Evolutionary conservation across 53 echinoderm and acorn worm species (phyloP).

Genomic region (Zoroaster sp.): DNA sequence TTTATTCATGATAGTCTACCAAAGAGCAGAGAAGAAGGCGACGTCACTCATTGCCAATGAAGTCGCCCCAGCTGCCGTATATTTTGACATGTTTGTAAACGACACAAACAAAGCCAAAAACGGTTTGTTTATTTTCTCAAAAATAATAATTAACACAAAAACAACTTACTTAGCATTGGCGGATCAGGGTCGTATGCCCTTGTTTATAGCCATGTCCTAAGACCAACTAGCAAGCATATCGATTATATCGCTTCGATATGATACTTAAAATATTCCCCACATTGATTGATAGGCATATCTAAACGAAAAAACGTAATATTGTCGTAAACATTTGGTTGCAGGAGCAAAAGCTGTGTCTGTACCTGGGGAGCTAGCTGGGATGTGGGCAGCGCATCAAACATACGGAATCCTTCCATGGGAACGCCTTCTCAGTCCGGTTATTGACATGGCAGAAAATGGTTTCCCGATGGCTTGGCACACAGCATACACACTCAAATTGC

Average conservation of each 20-base stretch:
- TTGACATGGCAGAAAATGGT: slow-evolving; percentile 19
- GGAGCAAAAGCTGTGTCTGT: slow-evolving; percentile 9
- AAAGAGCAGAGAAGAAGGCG: not conserved
- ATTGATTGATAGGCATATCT: too few relatives aligned
- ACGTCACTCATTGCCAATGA: slow-evolving; percentile 51
- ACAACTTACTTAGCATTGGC: too few relatives aligned
- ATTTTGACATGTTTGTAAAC: slow-evolving; percentile 64
- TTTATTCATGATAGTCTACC: slow-evolving; percentile 72
- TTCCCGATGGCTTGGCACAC: slow-evolving; percentile 38
- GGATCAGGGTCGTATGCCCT: too few relatives aligned
- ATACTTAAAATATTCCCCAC: too few relatives aligned
- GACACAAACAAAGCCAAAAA: slow-evolving; percentile 49
- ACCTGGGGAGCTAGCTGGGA: slow-evolving; percentile 29
- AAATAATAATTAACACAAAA: too few relatives aligned
- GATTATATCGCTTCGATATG: too few relatives aligned
- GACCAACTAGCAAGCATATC: too few relatives aligned
- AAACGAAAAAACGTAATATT: too few relatives aligned
- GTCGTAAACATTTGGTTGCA: too few relatives aligned
- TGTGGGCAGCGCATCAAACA: slow-evolving; percentile 46
- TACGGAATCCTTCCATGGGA: slow-evolving; percentile 38
- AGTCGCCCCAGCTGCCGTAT: slow-evolving; percentile 46
- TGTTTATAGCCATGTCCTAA: too few relatives aligned
- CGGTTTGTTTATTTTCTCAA: not conserved
- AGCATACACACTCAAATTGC: not conserved
- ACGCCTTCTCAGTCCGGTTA: slow-evolving; percentile 17